Evolutionary conservation across 2,113 vertebrate genomes (phyloP).

Genomic region (Bothrops jararaca): DNA sequence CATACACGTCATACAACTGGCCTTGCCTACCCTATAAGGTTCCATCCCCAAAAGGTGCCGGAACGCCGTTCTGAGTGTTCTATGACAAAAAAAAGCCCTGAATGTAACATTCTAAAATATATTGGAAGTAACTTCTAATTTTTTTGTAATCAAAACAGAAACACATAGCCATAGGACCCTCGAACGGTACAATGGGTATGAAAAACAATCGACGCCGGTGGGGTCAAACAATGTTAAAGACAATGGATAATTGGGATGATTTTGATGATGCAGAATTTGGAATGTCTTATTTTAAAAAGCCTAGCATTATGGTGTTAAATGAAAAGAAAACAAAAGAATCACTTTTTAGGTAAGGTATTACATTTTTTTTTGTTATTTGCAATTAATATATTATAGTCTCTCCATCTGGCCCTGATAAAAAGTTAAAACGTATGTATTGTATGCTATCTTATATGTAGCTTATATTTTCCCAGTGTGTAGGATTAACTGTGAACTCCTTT

Average conservation of each 20-base stretch:
- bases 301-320: constrained; percentile 75
- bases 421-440: background rate
- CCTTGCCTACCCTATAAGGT: too few relatives aligned
- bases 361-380: background rate
- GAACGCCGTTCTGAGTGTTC: too few relatives aligned
- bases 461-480: background rate
- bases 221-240: constrained; percentile 82
- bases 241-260: constrained; percentile 84
- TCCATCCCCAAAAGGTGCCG: too few relatives aligned
- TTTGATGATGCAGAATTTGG: constrained; percentile 77
- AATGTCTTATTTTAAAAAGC: constrained; percentile 86
- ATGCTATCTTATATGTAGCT: too few relatives aligned
- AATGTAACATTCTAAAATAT: background rate
- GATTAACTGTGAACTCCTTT: background rate
- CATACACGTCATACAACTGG: too few relatives aligned
- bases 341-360: constrained; percentile 63
- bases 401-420: background rate
- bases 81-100: too few relatives aligned
- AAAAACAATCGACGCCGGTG: constrained; percentile 87
- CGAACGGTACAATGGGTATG: constrained; percentile 64
- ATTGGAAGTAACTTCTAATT: background rate
- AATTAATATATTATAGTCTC: background rate
- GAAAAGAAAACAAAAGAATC: constrained; percentile 76
- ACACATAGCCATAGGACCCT: constrained; percentile 58
- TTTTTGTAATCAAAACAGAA: constrained; percentile 69